phyloP scores from a whole-genome alignment of 2,113 vertebrate species.

The Podarcis raffonei region DNA sequence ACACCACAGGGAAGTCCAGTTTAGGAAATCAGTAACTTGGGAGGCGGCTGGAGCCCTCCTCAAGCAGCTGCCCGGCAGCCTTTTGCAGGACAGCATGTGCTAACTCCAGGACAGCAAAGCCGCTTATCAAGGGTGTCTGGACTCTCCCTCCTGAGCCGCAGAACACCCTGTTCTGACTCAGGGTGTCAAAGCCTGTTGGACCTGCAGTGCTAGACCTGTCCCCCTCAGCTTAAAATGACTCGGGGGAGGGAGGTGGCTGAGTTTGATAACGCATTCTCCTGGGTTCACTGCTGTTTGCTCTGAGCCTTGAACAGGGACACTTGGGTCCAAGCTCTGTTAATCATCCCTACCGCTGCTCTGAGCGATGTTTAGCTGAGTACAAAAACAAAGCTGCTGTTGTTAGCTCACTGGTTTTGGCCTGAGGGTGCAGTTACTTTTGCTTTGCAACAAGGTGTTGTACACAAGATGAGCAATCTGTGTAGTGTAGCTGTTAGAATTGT shows the following conservation, averaged over 20 bases:
- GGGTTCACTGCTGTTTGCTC: background rate
- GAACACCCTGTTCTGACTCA: background rate
- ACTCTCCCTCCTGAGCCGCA: slow-evolving; percentile 1
- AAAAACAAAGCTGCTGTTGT: background rate
- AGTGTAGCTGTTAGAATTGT: no score
- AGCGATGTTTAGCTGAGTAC: no score
- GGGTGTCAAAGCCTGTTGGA: background rate
- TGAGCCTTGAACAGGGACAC: background rate
- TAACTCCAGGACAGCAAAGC: background rate
- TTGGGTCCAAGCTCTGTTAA: background rate
- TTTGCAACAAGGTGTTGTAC: no score
- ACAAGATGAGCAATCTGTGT: no score
- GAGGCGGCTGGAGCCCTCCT: background rate
- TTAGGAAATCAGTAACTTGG: background rate
- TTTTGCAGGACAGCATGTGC: slow-evolving; percentile 6
- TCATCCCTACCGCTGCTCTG: background rate
- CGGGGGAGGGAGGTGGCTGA: background rate
- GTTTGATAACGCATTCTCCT: background rate
- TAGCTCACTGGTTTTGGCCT: no score
- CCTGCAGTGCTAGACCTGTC: background rate
- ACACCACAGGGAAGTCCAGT: no score
- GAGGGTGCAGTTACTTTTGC: no score
- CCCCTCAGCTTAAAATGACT: background rate
- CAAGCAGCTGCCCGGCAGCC: background rate
- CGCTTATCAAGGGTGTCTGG: background rate